A percentile compares a stretch with the other conserved stretches of the same genome.
These are phyloP conservation scores for Acanthosoma haemorrhoidale DNA, from an alignment of 2,888 invertebrate genomes.

Conservation along the genomic window DNA sequence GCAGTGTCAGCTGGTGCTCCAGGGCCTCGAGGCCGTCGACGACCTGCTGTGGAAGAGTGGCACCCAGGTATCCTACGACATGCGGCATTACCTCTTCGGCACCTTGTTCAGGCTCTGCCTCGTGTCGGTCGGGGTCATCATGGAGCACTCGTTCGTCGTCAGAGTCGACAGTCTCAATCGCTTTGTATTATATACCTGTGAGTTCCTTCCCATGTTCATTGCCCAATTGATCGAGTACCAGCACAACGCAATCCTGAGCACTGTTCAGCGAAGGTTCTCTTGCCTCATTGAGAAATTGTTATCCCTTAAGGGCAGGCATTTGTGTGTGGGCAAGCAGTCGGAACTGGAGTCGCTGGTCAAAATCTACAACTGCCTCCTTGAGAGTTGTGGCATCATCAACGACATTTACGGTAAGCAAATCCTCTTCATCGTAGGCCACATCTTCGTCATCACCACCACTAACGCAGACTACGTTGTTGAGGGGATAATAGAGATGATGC, in stretches of 20 bases:
- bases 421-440: conserved; percentile 23
- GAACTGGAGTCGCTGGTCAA: conserved; percentile 30
- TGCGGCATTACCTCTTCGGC: not conserved
- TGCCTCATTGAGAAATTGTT: not conserved
- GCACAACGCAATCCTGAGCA: not conserved
- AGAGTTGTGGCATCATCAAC: conserved; percentile 13
- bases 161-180: not conserved
- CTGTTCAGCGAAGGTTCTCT: not conserved
- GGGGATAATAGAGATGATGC: conserved; percentile 18
- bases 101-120: not conserved
- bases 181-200: not conserved
- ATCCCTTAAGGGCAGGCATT: not conserved
- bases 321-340: not conserved
- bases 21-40: not conserved
- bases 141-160: not conserved
- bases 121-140: not conserved
- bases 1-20: not conserved
- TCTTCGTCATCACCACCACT: conserved; percentile 30
- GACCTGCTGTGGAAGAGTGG: not conserved
- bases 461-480: conserved; percentile 28
- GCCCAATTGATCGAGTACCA: not conserved
- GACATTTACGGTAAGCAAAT: conserved; percentile 31
- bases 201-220: not conserved
- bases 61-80: not conserved
- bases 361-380: conserved; percentile 27